Conservation (phyloP, 2,113 vertebrate genomes). For the Rousettus leschenaultii region DNA sequence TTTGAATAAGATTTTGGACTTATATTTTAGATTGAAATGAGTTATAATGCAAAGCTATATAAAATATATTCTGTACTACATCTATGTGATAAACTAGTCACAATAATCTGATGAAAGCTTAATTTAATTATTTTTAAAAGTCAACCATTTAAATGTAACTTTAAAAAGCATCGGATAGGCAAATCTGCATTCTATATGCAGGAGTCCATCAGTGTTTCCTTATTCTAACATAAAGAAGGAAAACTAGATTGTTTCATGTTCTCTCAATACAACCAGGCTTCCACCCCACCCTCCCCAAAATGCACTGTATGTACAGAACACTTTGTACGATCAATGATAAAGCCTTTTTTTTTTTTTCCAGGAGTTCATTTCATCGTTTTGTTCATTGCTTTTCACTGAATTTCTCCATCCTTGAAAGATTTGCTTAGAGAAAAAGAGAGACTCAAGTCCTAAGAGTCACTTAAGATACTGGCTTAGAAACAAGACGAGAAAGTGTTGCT, state of each 20-base stretch:
- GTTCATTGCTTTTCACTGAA: conserved; percentile 28
- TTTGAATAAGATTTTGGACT: not conserved
- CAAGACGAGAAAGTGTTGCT: not conserved
- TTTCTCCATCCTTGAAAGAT: conserved; percentile 24
- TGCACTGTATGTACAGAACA: not conserved
- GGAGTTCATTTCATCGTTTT: not conserved
- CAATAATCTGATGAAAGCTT: not conserved
- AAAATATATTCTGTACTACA: not conserved
- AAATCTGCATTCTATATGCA: not conserved
- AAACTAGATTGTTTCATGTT: not conserved
- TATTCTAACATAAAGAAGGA: not conserved
- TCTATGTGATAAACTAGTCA: not conserved
- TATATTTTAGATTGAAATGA: conserved; percentile 28
- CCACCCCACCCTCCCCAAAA: no score
- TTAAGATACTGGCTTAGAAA: conserved; percentile 11
- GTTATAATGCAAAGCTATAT: not conserved
- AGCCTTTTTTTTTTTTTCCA: not conserved
- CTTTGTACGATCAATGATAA: conserved; percentile 18
- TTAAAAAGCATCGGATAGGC: not conserved
- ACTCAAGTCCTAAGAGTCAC: not conserved
- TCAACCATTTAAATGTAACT: not conserved
- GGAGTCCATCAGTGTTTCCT: not conserved
- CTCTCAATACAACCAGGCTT: not conserved
- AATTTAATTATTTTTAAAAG: not conserved
- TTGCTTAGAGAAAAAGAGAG: not conserved